phyloP scores from a whole-genome alignment of 2,797 vertebrate genomes.

The Sebastes jordani region DNA sequence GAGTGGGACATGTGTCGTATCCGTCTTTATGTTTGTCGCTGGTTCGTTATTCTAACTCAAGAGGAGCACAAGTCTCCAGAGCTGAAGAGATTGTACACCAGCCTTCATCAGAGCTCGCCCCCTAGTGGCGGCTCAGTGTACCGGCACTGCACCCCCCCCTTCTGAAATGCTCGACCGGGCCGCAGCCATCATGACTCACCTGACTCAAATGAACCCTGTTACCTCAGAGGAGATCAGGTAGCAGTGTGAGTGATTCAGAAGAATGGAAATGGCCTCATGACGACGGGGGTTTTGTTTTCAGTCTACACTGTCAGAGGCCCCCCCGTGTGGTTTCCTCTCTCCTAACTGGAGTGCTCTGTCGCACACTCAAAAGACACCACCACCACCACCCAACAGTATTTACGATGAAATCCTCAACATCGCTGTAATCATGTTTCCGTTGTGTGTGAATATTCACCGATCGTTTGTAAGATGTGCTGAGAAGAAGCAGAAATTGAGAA shows the following conservation, averaged over 20 bases:
- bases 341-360: slow-evolving; percentile 13
- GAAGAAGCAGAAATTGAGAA: slow-evolving; percentile 16
- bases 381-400: slow-evolving; percentile 58
- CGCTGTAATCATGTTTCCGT: slow-evolving; percentile 30
- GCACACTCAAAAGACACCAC: slow-evolving; percentile 10
- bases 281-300: not conserved
- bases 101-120: slow-evolving; percentile 23
- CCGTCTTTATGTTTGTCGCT: slow-evolving; percentile 4
- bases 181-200: slow-evolving; percentile 57
- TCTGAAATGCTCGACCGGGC: slow-evolving; percentile 10
- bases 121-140: slow-evolving; percentile 41
- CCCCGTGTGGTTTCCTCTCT: not conserved
- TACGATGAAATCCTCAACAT: not conserved
- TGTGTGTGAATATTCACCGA: slow-evolving; percentile 13
- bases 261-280: not conserved
- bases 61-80: slow-evolving; percentile 36
- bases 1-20: slow-evolving; percentile 8
- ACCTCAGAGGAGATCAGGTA: slow-evolving; percentile 31
- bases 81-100: not conserved
- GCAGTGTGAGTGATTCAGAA: slow-evolving; percentile 33
- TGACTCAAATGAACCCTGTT: slow-evolving; percentile 37
- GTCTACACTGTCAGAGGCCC: not conserved
- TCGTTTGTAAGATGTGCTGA: slow-evolving; percentile 15
- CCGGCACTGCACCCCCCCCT: not conserved
- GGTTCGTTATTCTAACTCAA: slow-evolving; percentile 19